Percentiles rank a stretch among this genome's conserved stretches.
phyloP scores from a whole-genome alignment of 2,113 vertebrate genomes.

The Catharus bicknelli region DNA sequence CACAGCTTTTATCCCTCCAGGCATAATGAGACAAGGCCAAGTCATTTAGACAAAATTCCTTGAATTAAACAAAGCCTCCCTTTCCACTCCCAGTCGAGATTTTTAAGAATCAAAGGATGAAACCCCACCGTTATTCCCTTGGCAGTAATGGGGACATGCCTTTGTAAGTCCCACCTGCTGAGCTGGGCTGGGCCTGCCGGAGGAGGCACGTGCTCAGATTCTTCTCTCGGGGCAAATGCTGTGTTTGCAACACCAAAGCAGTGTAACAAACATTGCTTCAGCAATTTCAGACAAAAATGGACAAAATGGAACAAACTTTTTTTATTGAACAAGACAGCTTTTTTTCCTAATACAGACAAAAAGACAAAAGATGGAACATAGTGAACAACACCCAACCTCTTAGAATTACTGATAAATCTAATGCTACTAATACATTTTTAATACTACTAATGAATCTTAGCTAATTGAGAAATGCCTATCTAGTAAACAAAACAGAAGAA shows the following conservation, averaged over 20 bases:
- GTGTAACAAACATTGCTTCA: too few species aligned
- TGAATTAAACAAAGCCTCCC: neutral
- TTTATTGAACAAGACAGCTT: neutral
- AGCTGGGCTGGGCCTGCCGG: neutral
- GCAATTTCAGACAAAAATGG: neutral
- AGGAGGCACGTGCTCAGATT: accelerated
- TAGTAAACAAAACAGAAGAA: neutral
- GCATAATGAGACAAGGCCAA: neutral
- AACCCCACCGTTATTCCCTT: neutral
- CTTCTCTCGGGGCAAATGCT: neutral
- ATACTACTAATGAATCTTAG: neutral
- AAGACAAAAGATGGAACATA: too few species aligned
- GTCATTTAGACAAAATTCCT: neutral
- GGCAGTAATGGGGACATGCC: neutral
- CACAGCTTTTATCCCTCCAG: neutral
- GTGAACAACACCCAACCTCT: neutral
- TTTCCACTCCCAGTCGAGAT: neutral
- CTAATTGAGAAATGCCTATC: neutral
- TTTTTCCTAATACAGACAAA: neutral
- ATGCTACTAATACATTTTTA: neutral
- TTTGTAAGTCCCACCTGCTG: too few species aligned
- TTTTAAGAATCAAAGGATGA: neutral
- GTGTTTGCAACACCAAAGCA: neutral
- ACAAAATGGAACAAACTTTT: neutral
- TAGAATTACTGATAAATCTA: neutral